Conservation (phyloP, 2,888 invertebrate genomes). For the Hirtodrosophila cameraria region DNA sequence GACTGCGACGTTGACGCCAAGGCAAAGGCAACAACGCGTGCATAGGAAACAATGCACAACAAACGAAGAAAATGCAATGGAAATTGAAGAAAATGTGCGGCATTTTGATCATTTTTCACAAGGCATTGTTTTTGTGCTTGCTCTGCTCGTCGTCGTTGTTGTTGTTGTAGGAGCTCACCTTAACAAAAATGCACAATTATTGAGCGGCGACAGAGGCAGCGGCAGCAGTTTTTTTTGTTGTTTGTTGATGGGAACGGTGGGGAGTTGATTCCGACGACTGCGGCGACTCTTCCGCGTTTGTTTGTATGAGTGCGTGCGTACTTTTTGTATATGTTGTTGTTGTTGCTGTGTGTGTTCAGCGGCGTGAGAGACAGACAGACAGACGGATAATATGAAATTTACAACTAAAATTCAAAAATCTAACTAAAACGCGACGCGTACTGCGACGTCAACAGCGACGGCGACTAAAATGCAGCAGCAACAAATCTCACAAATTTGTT, state of each 20-base stretch:
- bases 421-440: constrained; percentile 39
- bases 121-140: constrained; percentile 22
- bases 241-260: constrained; percentile 43
- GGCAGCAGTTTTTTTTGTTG: constrained; percentile 27
- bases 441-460: constrained; percentile 36
- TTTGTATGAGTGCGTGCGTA: constrained; percentile 31
- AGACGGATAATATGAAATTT: constrained; percentile 34
- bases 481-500: constrained; percentile 53
- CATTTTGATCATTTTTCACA: constrained; percentile 48
- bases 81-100: constrained; percentile 38
- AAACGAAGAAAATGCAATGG: constrained; percentile 35
- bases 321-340: constrained; percentile 5
- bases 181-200: constrained; percentile 59
- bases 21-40: constrained; percentile 23
- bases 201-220: constrained; percentile 29
- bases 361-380: constrained; percentile 26
- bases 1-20: constrained; percentile 20
- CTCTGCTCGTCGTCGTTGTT: constrained; percentile 19
- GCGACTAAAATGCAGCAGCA: constrained; percentile 60
- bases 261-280: constrained; percentile 36
- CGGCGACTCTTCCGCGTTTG: constrained; percentile 67
- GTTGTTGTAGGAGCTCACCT: constrained; percentile 48
- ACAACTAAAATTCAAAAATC: constrained; percentile 47
- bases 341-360: constrained; percentile 28
- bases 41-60: constrained; percentile 48